Base-by-base conservation (phyloP, 2,797 vertebrate species). In the Knipowitschia caucasica region DNA sequence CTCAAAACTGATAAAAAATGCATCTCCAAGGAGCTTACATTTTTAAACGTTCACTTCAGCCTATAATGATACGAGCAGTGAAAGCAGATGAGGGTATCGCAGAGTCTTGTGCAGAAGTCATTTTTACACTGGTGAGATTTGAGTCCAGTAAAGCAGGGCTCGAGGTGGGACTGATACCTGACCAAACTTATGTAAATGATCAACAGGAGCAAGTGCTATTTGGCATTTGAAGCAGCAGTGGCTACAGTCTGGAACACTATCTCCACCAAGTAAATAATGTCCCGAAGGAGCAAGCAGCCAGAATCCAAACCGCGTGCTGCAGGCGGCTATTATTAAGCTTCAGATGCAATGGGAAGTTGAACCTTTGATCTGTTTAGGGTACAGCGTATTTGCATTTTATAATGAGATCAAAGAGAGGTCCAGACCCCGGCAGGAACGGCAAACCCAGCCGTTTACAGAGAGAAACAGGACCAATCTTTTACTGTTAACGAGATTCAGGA, bases 301-400 rank as follows among this genome's bases (percentile, higher is more conserved):
- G 21, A 75, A 29, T 72, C 77, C 79, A 87, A 89, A 89, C 84
- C 77, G 73, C 79, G 85, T 64, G 84, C 88, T 85, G 60, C 73
- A 36, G 89, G 85, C 81, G 67, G 78, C 81, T 77, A 86, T 88
- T 88, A 88, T 88, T 84, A 89, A 86, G 75, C 84, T 58, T 83
- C 78, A 83, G 74, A 80, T 85, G 85, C 86, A 89, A 83, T 87
- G 75, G 83, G 72, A 83, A 86, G 82, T 78, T 85, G 75, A 88
- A 91, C 86, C 89, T 91, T 91, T 92, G 90, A 92, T 92, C 89
- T 86, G 86, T 87, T 90, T 86, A 90, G 84, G 86, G 75, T 89
- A 68, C 73, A 80, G 81, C 73, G 73, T 78, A 90, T 91, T 91
- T 90, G 89, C 89, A 90, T 91, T 88, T 87, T 85, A 89, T 90